Evolutionary conservation across 2,113 vertebrate species (phyloP), one percentile per base, ranked within the genome.

Genomic region (Pogona vitticeps): DNA sequence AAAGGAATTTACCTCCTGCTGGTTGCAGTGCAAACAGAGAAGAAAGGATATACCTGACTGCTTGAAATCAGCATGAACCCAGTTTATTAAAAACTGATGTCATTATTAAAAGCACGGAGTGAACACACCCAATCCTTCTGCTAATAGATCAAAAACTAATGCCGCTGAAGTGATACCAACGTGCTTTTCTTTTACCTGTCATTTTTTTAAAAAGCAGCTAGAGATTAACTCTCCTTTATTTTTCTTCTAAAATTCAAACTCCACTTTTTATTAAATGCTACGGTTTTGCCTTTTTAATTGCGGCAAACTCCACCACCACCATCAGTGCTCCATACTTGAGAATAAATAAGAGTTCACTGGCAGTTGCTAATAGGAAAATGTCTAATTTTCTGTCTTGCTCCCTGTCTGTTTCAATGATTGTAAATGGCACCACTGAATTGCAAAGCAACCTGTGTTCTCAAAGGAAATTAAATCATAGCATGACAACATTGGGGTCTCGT

Each of bases 371-470:
- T n/a, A n/a, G n/a, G 36, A 61, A 28, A 46, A 59, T 71, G 6
- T 31, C 81, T 83, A 58, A 36, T 1, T 63, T 20, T 42, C 76
- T 91, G 52, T 15, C 1, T 31, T 40, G 18, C 71, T 78, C 90
- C 58, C 90, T 75, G 83, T 87, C 80, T 46, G 61, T 36, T 87
- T 65, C 73, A 71, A 80, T 56, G 83, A 14, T 83, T 92, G 88
- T 92, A 94, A 63, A 82, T 42, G 73, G 46, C 21, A 38, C 36
- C 36, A 40, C 86, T 59, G 86, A 91, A 85, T 59, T 89, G 36
- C 42, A 82, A 78, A 87, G 91, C 79, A 58, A 70, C 87, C 75
- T 90, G 58, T 86, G 40, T 89, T 83, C 89, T 93, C 82, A 88
- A 86, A 84, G 88, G 86, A 89, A 21, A 87, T 82, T 17, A 40